phyloP scores from a whole-genome alignment of 2,797 vertebrate species.

The Eulemur albifrons region DNA sequence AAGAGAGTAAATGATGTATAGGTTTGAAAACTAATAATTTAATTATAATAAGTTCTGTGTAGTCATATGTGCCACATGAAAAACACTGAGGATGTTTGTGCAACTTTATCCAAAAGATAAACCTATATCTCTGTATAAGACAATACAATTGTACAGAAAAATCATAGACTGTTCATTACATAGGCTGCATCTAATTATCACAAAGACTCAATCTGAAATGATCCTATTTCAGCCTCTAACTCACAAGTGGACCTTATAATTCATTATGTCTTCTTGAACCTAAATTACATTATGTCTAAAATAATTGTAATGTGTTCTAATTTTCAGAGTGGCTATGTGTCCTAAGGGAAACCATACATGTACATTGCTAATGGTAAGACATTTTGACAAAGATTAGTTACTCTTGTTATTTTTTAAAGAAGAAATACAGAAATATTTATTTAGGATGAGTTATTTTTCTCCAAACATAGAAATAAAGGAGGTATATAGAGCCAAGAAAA shows the following conservation, averaged over 20 bases:
- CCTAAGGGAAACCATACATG: background rate
- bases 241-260: background rate
- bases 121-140: background rate
- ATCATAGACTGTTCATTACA: background rate
- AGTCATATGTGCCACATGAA: background rate
- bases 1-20: background rate
- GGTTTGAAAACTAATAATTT: background rate
- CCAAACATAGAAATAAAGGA: background rate
- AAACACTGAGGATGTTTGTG: background rate
- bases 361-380: background rate
- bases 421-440: background rate
- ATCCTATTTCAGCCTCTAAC: background rate
- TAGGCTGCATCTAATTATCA: background rate
- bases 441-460: background rate
- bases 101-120: background rate
- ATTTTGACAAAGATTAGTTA: slow-evolving; percentile 10
- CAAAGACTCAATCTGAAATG: background rate
- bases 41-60: background rate
- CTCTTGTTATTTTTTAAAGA: background rate
- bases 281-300: background rate
- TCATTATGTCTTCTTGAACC: background rate
- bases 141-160: background rate
- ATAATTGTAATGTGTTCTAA: background rate
- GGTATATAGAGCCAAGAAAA: background rate
- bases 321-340: background rate